phyloP scores from a whole-genome alignment of 2,888 invertebrate species.

The Melanargia galathea region DNA sequence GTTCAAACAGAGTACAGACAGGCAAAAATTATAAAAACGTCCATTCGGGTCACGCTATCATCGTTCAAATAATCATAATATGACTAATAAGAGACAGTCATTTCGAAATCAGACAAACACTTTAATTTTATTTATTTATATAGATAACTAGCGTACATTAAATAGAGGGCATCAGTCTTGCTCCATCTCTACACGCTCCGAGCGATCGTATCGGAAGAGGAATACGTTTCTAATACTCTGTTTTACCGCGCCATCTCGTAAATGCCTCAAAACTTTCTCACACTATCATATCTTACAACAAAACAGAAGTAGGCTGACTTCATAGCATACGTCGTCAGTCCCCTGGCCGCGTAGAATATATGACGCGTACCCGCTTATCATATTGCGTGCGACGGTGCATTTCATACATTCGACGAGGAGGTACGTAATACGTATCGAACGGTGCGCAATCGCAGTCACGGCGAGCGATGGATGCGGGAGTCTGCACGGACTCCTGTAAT shows the following conservation, averaged over 20 bases:
- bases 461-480: conserved; percentile 10
- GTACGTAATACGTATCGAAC: conserved; percentile 5
- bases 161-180: conserved; percentile 50
- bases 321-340: neutral
- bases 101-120: no score
- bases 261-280: conserved; percentile 7
- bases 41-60: no score
- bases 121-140: no score
- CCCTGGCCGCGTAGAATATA: neutral
- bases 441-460: neutral
- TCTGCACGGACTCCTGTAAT: conserved; percentile 18
- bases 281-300: neutral
- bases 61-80: no score
- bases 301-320: neutral
- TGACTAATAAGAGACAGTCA: no score
- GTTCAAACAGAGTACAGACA: no score
- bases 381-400: neutral
- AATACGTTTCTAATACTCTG: conserved; percentile 26
- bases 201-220: conserved; percentile 23
- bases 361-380: neutral
- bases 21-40: no score
- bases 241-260: neutral
- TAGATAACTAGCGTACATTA: conserved; percentile 40
- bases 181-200: conserved; percentile 26
- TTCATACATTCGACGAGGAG: neutral